A percentile compares a stretch with the other conserved stretches of the same genome.
Conservation (phyloP, 2,888 invertebrate species). For the Drosophila pegasa region DNA sequence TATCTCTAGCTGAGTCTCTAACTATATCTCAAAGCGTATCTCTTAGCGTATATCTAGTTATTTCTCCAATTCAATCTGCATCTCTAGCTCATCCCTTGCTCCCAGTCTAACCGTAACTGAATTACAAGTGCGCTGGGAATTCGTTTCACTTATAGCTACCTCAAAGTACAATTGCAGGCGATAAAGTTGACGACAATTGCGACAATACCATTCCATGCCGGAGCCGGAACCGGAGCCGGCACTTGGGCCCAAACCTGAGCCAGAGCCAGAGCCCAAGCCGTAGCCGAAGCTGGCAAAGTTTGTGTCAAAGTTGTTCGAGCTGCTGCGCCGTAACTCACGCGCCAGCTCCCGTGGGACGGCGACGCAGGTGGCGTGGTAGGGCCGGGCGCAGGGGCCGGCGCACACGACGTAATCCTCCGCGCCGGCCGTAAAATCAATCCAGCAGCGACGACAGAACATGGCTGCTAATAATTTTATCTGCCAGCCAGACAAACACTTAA, state of each 20-base stretch:
- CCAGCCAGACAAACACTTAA: conserved; percentile 60
- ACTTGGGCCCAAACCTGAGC: background rate
- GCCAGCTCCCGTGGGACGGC: conserved; percentile 73
- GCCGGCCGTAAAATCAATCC: conserved; percentile 82
- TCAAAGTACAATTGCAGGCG: conserved; percentile 84
- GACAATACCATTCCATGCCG: conserved; percentile 82
- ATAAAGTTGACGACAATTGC: conserved; percentile 82
- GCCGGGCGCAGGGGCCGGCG: conserved; percentile 81
- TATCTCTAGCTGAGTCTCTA: conserved; percentile 1
- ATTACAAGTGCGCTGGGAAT: no score
- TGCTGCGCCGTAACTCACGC: conserved; percentile 49
- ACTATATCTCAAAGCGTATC: conserved; percentile 7
- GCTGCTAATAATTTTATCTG: conserved; percentile 62
- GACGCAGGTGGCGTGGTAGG: conserved; percentile 81
- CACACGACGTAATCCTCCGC: conserved; percentile 78
- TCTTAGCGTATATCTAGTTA: no score
- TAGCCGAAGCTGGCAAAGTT: conserved; percentile 9
- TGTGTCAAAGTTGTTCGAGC: conserved; percentile 19
- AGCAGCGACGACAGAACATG: conserved; percentile 84
- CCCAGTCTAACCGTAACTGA: no score
- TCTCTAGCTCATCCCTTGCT: background rate
- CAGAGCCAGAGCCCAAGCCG: background rate
- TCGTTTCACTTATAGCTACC: conserved; percentile 65
- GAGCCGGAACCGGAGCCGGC: background rate
- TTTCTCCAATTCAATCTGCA: no score